Conservation (phyloP, 2,888 invertebrate species). For the Euspilapteryx auroguttella region DNA sequence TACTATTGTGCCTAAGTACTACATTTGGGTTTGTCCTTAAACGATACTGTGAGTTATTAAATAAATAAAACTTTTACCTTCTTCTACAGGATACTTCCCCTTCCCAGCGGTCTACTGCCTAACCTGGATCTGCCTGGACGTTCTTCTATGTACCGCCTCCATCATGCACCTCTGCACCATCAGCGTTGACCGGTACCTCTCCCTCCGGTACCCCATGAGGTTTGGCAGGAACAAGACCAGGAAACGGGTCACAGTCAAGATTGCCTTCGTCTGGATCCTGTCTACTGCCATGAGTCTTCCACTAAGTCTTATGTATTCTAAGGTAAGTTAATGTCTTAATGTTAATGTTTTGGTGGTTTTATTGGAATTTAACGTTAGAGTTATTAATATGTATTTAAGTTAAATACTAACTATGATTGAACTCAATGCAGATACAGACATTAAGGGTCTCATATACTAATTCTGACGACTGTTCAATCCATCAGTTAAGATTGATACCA, state of each 20-base stretch:
- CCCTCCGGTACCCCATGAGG: slow-evolving; percentile 90
- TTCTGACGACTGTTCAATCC: no score
- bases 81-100: slow-evolving; percentile 75
- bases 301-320: slow-evolving; percentile 84
- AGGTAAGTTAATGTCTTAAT: slow-evolving; percentile 60
- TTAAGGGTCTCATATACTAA: no score
- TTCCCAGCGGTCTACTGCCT: slow-evolving; percentile 84
- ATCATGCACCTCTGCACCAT: slow-evolving; percentile 98
- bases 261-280: slow-evolving; percentile 90
- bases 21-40: no score
- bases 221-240: slow-evolving; percentile 89
- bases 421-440: no score
- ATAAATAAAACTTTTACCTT: neutral
- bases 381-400: no score
- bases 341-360: no score
- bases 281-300: slow-evolving; percentile 92
- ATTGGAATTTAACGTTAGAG: no score
- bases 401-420: no score
- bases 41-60: no score
- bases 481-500: no score
- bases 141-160: slow-evolving; percentile 94
- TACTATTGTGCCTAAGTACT: no score
- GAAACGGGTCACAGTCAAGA: slow-evolving; percentile 83
- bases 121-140: slow-evolving; percentile 94
- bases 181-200: slow-evolving; percentile 89